Evolutionary conservation across 2,797 vertebrate species (phyloP).

Genomic region (Nyctalus aviator): DNA sequence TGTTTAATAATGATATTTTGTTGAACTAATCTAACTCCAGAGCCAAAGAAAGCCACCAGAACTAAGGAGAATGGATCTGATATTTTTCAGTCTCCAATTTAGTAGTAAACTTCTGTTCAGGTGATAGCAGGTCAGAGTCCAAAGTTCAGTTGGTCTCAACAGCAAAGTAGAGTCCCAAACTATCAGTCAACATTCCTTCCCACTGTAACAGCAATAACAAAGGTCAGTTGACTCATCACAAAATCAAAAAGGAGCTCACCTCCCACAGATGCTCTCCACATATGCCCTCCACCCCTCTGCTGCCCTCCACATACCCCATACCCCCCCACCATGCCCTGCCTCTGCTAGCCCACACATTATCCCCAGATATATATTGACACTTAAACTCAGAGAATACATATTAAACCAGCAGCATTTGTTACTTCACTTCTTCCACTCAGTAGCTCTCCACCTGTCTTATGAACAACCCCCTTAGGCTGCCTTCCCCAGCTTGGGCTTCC

Average conservation of each 20-base stretch:
- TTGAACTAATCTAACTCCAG: background rate
- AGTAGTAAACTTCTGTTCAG: background rate
- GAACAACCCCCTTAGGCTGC: background rate
- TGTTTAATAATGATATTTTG: background rate
- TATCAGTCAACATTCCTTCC: background rate
- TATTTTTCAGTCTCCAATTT: background rate
- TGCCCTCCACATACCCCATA: background rate
- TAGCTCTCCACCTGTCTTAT: background rate
- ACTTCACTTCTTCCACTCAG: constrained; percentile 22
- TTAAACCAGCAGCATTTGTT: background rate
- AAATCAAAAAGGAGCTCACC: background rate
- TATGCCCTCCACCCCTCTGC: background rate
- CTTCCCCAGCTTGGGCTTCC: background rate
- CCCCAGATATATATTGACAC: background rate
- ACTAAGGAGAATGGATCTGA: background rate
- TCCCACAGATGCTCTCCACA: background rate
- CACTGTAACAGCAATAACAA: background rate
- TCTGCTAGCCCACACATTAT: background rate
- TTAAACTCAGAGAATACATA: background rate
- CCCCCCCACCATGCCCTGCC: background rate
- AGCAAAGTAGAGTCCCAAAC: background rate
- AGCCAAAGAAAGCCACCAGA: background rate
- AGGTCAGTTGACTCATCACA: background rate
- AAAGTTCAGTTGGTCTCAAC: background rate
- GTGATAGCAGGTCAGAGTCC: background rate